Conservation (phyloP, 2,888 invertebrate species). For the Herminia tarsipennalis region DNA sequence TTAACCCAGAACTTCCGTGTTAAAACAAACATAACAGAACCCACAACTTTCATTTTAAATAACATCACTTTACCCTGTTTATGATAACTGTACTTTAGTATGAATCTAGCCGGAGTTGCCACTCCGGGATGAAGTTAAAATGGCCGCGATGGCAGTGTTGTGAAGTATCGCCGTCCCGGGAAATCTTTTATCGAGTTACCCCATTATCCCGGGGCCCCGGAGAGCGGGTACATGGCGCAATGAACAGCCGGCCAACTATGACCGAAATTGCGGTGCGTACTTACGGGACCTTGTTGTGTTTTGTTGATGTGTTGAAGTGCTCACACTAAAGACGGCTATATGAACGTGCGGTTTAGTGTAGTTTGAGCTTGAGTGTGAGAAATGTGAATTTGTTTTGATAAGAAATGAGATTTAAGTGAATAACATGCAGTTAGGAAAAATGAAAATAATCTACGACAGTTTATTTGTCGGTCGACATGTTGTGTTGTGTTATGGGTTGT, state of each 20-base stretch:
- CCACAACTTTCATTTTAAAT: conserved; percentile 12
- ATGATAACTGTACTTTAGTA: conserved; percentile 45
- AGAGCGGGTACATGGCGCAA: conserved; percentile 35
- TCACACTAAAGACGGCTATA: too few species aligned
- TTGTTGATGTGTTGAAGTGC: conserved; percentile 8
- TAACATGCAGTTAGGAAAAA: neutral
- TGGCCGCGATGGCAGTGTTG: conserved; percentile 45
- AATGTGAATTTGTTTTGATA: neutral
- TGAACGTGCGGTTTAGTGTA: neutral
- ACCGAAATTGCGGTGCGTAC: conserved; percentile 35
- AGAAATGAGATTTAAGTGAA: neutral
- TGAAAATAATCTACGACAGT: too few species aligned
- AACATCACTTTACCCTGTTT: conserved; percentile 23
- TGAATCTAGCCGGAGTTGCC: conserved; percentile 45
- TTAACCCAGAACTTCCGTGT: neutral
- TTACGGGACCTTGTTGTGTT: conserved; percentile 25
- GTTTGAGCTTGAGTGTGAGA: neutral
- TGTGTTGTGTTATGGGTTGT: too few species aligned
- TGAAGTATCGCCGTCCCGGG: conserved; percentile 69
- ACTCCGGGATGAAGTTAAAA: conserved; percentile 50
- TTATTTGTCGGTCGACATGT: too few species aligned
- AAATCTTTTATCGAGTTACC: conserved; percentile 82
- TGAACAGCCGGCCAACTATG: conserved; percentile 36
- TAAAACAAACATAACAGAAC: conserved; percentile 1
- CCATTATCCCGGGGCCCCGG: conserved; percentile 60